Conservation (phyloP, 2,113 vertebrate genomes). For the Panthera leo region DNA sequence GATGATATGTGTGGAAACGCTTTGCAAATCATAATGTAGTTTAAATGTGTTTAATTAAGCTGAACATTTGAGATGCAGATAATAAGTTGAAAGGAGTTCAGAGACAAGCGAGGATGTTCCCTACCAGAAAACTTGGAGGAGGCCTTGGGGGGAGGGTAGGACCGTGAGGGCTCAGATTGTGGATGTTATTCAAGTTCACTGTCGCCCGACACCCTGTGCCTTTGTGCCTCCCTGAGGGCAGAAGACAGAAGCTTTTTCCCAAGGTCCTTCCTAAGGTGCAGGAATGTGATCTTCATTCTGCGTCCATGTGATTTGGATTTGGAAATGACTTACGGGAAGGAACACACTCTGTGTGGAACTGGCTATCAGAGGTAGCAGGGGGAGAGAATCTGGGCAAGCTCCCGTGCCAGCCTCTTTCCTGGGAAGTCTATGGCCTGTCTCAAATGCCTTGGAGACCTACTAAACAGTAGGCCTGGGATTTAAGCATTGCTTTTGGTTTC, state of each 20-base stretch:
- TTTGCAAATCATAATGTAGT: background rate
- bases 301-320: background rate
- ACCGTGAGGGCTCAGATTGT: background rate
- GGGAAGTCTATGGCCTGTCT: background rate
- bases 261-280: background rate
- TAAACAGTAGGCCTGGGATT: too few relatives aligned
- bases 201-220: background rate
- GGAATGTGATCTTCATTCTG: background rate
- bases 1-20: background rate
- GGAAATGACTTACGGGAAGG: background rate
- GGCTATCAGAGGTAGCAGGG: background rate
- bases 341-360: background rate
- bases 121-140: background rate
- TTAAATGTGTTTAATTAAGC: slow-evolving; percentile 11
- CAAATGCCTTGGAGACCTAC: background rate
- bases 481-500: background rate
- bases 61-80: background rate
- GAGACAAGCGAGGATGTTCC: background rate
- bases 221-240: background rate
- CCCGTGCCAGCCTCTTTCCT: background rate
- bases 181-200: background rate
- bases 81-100: background rate
- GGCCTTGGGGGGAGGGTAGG: background rate
- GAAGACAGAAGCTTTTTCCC: background rate
- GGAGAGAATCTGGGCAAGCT: background rate